A percentile compares a stretch with the other conserved stretches of the same genome.
Evolutionary conservation across 2,113 vertebrate genomes (phyloP).

Genomic region (Eonycteris spelaea): DNA sequence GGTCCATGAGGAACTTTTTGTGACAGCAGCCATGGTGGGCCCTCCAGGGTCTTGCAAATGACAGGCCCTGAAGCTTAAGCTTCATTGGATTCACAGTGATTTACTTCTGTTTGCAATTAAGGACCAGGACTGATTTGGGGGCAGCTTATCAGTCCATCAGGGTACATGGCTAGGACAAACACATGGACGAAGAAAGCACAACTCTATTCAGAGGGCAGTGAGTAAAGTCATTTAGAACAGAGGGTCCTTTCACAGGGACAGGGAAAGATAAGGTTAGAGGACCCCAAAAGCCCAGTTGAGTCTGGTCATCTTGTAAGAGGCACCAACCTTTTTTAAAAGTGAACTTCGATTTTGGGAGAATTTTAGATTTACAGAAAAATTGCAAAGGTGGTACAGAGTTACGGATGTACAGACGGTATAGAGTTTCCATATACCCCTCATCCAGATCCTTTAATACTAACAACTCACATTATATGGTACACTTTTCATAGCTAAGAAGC

Average conservation of each 20-base stretch:
- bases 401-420: not conserved
- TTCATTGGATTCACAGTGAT: not conserved
- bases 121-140: not conserved
- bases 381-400: not conserved
- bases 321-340: not conserved
- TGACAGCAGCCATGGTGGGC: not conserved
- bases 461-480: not conserved
- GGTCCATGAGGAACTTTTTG: not conserved
- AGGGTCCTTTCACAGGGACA: not conserved
- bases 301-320: not conserved
- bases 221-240: not conserved
- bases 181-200: not conserved
- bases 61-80: not conserved
- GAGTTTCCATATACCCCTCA: not conserved
- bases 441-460: not conserved
- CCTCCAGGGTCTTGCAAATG: not conserved
- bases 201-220: not conserved
- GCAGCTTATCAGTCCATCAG: not conserved
- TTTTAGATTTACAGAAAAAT: constrained; percentile 6
- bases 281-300: not conserved
- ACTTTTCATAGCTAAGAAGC: not conserved
- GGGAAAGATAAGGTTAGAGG: not conserved
- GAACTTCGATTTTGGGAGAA: not conserved
- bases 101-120: not conserved
- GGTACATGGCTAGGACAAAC: not conserved